phyloP scores from a whole-genome alignment of 2,797 vertebrate species.

The Anabas testudineus region DNA sequence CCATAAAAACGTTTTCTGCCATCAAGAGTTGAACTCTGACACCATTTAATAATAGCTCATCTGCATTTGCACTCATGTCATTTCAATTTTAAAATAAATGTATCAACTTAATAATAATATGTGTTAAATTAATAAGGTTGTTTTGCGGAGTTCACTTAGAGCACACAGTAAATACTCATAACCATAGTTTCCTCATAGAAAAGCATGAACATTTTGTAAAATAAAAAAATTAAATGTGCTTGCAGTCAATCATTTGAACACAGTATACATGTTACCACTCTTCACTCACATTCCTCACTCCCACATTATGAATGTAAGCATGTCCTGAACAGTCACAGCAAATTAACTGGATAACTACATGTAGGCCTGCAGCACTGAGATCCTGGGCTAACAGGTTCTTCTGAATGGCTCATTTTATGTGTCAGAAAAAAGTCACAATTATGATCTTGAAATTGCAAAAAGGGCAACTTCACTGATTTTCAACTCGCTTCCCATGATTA shows the following conservation, averaged over 20 bases:
- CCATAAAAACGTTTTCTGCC: neutral
- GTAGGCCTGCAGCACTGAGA: neutral
- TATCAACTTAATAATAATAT: slow-evolving; percentile 6
- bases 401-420: slow-evolving; percentile 3
- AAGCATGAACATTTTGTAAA: slow-evolving; percentile 39
- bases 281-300: slow-evolving; percentile 13
- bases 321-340: slow-evolving; percentile 24
- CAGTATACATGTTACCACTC: slow-evolving; percentile 1
- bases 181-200: neutral
- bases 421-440: neutral
- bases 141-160: slow-evolving; percentile 6
- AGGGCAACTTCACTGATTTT: too few species aligned
- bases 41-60: neutral
- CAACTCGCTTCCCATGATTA: too few species aligned
- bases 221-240: neutral
- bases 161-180: neutral
- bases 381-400: neutral
- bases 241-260: slow-evolving; percentile 12
- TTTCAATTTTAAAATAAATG: slow-evolving; percentile 22
- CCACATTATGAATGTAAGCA: slow-evolving; percentile 54
- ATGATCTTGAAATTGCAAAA: too few species aligned
- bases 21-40: neutral
- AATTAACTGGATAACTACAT: neutral
- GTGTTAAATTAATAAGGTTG: slow-evolving; percentile 18
- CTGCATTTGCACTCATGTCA: slow-evolving; percentile 19